Conservation (phyloP, 1,140 invertebrate genomes). For the Caenorhabditis tropicalis region DNA sequence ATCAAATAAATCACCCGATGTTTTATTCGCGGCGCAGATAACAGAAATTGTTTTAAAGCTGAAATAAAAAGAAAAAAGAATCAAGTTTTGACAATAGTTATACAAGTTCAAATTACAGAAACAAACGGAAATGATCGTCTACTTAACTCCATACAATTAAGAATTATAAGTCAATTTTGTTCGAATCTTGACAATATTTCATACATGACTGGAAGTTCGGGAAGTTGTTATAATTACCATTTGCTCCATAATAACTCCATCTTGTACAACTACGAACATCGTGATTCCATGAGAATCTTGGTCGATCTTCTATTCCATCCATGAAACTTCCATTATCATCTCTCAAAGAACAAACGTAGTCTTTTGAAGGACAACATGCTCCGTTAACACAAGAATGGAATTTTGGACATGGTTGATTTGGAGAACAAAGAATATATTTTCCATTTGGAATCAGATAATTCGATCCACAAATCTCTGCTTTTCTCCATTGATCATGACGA, state of each 20-base stretch:
- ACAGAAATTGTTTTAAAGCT: slow-evolving; percentile 25
- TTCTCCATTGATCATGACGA: slow-evolving; percentile 50
- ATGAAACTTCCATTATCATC: slow-evolving; percentile 56
- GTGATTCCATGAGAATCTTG: slow-evolving; percentile 53
- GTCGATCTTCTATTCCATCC: slow-evolving; percentile 58
- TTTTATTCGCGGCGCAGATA: slow-evolving; percentile 34
- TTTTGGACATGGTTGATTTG: slow-evolving; percentile 36
- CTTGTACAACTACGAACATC: slow-evolving; percentile 57
- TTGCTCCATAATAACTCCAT: slow-evolving; percentile 59
- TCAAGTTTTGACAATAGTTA: too few relatives aligned
- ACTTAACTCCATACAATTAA: background rate
- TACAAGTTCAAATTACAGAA: too few relatives aligned
- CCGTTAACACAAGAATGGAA: slow-evolving; percentile 54
- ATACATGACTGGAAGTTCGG: slow-evolving; percentile 56
- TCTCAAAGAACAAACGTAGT: slow-evolving; percentile 55
- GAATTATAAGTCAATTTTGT: background rate
- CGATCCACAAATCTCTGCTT: slow-evolving; percentile 52
- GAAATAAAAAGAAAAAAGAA: too few relatives aligned
- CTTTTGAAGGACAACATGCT: slow-evolving; percentile 58
- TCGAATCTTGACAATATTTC: slow-evolving; percentile 51
- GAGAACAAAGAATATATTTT: slow-evolving; percentile 46
- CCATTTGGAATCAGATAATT: slow-evolving; percentile 59
- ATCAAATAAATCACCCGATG: slow-evolving; percentile 2
- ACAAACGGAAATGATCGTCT: background rate
- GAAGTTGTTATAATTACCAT: slow-evolving; percentile 60